Percentiles rank a stretch among this genome's conserved stretches.
These are phyloP conservation scores for Hypocryptadius cinnamomeus DNA, from an alignment of 2,113 vertebrate species.

Conservation along the genomic window DNA sequence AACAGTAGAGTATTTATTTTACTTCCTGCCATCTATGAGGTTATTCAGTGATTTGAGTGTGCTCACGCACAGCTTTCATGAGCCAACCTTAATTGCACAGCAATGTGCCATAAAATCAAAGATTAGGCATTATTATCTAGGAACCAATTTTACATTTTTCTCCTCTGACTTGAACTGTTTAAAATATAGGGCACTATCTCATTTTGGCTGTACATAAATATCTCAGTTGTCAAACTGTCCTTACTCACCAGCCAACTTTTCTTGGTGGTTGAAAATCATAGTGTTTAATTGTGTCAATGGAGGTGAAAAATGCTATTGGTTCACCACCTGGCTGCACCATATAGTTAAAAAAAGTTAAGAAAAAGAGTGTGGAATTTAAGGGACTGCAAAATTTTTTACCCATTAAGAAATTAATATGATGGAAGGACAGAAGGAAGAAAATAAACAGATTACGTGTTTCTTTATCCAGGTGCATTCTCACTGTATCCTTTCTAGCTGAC, in stretches of 20 bases:
- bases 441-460: not conserved
- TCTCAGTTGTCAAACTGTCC: constrained; percentile 63
- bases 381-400: not conserved
- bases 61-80: constrained; percentile 44
- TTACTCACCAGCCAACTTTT: constrained; percentile 48
- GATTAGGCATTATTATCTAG: constrained; percentile 67
- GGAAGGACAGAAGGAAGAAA: not conserved
- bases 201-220: constrained; percentile 62
- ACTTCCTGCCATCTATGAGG: constrained; percentile 58
- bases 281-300: constrained; percentile 37
- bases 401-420: not conserved
- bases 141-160: constrained; percentile 72
- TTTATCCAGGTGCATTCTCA: not conserved
- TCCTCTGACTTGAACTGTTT: constrained; percentile 73
- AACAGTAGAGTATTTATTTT: constrained; percentile 71
- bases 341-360: not conserved
- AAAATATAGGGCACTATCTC: constrained; percentile 69
- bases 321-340: constrained; percentile 24
- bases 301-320: constrained; percentile 23
- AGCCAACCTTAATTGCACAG: constrained; percentile 67
- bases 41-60: constrained; percentile 55
- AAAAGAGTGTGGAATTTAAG: not conserved
- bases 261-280: constrained; percentile 51
- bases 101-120: constrained; percentile 62
- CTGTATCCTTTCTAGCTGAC: not conserved